These are phyloP conservation scores for Diuraphis noxia DNA, from an alignment of 1,140 invertebrate species.

Conservation along the genomic window DNA sequence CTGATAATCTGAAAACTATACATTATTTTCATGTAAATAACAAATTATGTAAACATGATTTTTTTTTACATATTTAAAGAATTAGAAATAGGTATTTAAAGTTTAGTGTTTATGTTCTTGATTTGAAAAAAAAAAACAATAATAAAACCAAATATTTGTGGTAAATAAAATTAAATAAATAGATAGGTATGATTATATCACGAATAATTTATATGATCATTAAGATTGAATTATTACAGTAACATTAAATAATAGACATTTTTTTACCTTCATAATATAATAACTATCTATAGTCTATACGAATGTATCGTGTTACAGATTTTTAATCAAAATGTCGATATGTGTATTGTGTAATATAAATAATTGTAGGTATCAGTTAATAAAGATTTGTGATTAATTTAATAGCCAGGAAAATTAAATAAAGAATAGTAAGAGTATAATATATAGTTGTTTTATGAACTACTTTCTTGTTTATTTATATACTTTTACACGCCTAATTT, in stretches of 20 bases:
- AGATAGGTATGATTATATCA: background rate
- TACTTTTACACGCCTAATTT: background rate
- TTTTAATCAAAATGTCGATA: background rate
- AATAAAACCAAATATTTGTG: constrained; percentile 4
- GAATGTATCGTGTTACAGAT: background rate
- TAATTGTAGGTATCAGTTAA: background rate
- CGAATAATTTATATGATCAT: background rate
- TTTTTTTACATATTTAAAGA: background rate
- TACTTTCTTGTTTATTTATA: constrained; percentile 22
- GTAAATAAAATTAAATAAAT: background rate
- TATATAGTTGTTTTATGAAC: background rate
- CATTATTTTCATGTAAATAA: constrained; percentile 13
- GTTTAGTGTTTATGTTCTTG: background rate
- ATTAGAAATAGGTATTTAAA: background rate
- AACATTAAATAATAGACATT: background rate
- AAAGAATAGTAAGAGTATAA: background rate
- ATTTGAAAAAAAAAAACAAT: background rate
- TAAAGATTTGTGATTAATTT: background rate
- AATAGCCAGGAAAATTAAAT: background rate
- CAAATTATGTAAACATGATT: constrained; percentile 1
- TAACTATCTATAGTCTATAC: too few species aligned
- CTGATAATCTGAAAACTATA: background rate
- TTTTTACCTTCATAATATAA: background rate
- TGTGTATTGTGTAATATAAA: background rate
- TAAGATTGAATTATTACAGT: background rate